Evolutionary conservation across 2,797 vertebrate species (phyloP), one percentile per base, ranked within the genome.

Genomic region (Dipus sagitta): DNA sequence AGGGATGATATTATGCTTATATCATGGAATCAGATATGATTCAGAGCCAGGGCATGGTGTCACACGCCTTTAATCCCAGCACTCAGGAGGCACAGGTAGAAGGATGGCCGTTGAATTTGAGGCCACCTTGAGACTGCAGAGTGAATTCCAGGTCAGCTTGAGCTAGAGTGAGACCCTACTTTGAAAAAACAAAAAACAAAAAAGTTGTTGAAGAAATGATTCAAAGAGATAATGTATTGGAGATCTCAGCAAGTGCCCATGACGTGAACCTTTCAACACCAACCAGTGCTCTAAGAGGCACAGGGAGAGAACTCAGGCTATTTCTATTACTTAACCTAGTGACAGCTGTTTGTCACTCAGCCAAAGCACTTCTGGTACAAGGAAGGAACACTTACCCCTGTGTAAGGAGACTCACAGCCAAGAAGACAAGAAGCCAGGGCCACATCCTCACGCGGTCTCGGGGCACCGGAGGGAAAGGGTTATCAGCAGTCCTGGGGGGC

Each of bases 301-400:
- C 38, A 85, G n/a, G 62, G 20, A 38, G 54, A 67, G 9, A 14
- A 13, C 34, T 17, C 3, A 62, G 75, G 4, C 3, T 7, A 74
- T 32, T 34, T 84, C 47, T 65, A 0, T 32, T 62, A 26, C 4
- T 54, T 28, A 24, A 26, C 30, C n/a, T 42, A 32, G 84, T 17
- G 42, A 85, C 4, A n/a, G 24, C 30, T 58, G 24, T 24, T 12
- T 88, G 74, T 21, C 34, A 17, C 26, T 91, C 28, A 83, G 5
- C 28, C 67, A 70, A 81, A 86, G 30, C 47, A 89, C 72, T 71
- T 83, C 6, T 54, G 32, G 74, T 15, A 8, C 70, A 58, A 68
- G 1, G 26, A 75, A 86, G 62, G 32, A 87, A 92, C 75, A 94
- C 94, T 94, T 72, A 95, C 96, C 95, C 30, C 70, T n/a, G 30